phyloP scores from a whole-genome alignment of 1,140 invertebrate species.

The Aricia agestis region DNA sequence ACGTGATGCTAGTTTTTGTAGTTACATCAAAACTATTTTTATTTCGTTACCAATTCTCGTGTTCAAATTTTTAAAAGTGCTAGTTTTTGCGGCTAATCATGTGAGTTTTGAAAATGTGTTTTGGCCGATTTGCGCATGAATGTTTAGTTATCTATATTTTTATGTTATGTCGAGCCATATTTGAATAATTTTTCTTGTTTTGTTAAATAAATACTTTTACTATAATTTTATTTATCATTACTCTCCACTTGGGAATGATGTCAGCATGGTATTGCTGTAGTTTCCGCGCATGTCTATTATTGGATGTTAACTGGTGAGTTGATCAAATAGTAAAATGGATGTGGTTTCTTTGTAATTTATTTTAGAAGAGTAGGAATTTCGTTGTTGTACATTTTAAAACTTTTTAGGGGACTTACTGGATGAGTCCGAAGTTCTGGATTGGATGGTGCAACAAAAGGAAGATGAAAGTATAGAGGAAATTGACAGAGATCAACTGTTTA shows the following conservation, averaged over 20 bases:
- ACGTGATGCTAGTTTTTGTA: background rate
- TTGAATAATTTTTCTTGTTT: slow-evolving; percentile 55
- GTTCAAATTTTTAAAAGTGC: background rate
- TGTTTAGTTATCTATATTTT: slow-evolving; percentile 64
- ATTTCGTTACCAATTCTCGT: background rate
- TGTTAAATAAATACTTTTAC: slow-evolving; percentile 73
- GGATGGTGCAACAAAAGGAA: slow-evolving; percentile 94
- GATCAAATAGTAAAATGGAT: slow-evolving; percentile 64
- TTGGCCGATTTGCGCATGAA: slow-evolving; percentile 69
- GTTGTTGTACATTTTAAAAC: slow-evolving; percentile 54
- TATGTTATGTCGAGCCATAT: slow-evolving; percentile 67
- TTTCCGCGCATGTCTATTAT: slow-evolving; percentile 67
- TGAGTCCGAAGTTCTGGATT: slow-evolving; percentile 90
- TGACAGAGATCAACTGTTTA: slow-evolving; percentile 87
- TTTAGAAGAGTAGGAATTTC: slow-evolving; percentile 39
- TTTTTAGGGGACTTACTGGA: slow-evolving; percentile 89
- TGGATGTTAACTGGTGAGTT: slow-evolving; percentile 70
- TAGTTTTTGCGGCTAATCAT: slow-evolving; percentile 24
- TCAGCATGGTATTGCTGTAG: slow-evolving; percentile 71
- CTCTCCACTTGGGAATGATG: slow-evolving; percentile 66
- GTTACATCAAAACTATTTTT: background rate
- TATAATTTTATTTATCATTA: slow-evolving; percentile 63
- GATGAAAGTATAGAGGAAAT: slow-evolving; percentile 96
- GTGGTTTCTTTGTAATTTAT: slow-evolving; percentile 64
- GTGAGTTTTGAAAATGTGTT: slow-evolving; percentile 57